Evolutionary conservation across 2,113 vertebrate genomes (phyloP).

Genomic region (Suricata suricatta): DNA sequence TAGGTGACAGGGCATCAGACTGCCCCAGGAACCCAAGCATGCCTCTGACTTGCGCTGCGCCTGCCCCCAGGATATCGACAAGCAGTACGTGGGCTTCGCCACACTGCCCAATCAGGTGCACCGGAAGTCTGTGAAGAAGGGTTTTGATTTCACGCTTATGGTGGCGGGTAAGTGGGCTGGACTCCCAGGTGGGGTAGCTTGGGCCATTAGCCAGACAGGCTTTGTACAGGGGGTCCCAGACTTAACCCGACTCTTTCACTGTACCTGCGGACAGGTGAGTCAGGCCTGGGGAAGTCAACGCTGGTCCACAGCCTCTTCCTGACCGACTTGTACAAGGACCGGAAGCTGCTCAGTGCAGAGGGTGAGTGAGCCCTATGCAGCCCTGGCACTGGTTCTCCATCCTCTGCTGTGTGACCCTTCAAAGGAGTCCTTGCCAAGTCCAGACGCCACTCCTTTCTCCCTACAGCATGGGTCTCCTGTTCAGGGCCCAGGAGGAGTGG

Average conservation of each 20-base stretch:
- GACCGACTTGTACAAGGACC: slow-evolving; percentile 98
- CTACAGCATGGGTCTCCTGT: background rate
- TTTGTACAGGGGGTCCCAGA: background rate
- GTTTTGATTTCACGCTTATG: slow-evolving; percentile 99
- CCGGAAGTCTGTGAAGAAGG: slow-evolving; percentile 99
- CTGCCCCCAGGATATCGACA: slow-evolving; percentile 90
- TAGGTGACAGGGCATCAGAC: background rate
- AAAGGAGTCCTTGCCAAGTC: background rate
- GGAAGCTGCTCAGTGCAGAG: slow-evolving; percentile 97
- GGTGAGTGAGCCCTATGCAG: slow-evolving; percentile 84
- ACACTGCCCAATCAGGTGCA: slow-evolving; percentile 99
- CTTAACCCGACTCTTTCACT: background rate
- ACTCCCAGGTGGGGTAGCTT: background rate
- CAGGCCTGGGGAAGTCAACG: slow-evolving; percentile 98
- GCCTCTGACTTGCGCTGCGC: slow-evolving; percentile 63
- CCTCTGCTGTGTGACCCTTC: background rate
- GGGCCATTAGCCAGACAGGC: background rate
- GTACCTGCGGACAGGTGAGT: slow-evolving; percentile 90
- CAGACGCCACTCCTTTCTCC: background rate
- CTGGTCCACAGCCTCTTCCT: slow-evolving; percentile 98
- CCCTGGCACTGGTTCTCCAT: background rate
- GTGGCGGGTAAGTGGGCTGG: slow-evolving; percentile 91
- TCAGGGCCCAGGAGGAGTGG: background rate
- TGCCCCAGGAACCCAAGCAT: background rate
- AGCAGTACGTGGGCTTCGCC: slow-evolving; percentile 98